A percentile compares a stretch with the other conserved stretches of the same genome.
These are phyloP conservation scores for Pteruthius melanotis DNA, from an alignment of 2,113 vertebrate species.

Conservation along the genomic window DNA sequence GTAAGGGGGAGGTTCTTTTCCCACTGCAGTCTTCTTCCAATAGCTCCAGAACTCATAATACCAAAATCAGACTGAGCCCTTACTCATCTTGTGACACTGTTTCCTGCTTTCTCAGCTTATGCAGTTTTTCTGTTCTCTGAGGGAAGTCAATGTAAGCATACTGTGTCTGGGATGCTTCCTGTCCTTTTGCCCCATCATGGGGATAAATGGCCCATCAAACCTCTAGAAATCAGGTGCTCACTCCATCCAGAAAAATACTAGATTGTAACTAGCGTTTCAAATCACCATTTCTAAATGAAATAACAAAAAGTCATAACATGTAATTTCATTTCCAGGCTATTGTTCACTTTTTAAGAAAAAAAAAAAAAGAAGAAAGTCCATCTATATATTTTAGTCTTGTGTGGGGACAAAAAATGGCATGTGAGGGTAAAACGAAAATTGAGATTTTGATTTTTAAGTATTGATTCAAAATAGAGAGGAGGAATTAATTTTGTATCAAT, in stretches of 20 bases:
- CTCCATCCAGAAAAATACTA: not conserved
- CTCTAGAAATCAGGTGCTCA: not conserved
- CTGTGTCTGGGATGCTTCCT: not conserved
- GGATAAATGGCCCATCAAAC: not conserved
- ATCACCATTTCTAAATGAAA: not conserved
- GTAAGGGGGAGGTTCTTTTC: not conserved
- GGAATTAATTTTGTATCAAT: slow-evolving; percentile 35
- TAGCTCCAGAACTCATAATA: not conserved
- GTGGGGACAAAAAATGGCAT: not conserved
- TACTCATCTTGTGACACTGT: not conserved
- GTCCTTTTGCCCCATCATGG: not conserved
- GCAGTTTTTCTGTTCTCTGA: not conserved
- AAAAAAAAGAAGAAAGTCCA: accelerated
- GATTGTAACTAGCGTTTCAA: not conserved
- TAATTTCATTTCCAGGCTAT: slow-evolving; percentile 17
- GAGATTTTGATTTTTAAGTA: slow-evolving; percentile 25
- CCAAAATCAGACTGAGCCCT: not conserved
- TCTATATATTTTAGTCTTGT: not conserved
- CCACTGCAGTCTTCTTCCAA: not conserved
- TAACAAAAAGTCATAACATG: not conserved
- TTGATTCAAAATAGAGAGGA: slow-evolving; percentile 30
- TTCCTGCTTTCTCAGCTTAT: not conserved
- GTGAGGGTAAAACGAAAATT: not conserved
- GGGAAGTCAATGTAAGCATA: not conserved
- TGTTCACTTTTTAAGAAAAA: not conserved